Evolutionary conservation across 1,140 invertebrate species (phyloP), one percentile per base, ranked within the genome.

Genomic region (Hylyphantes graminicola): DNA sequence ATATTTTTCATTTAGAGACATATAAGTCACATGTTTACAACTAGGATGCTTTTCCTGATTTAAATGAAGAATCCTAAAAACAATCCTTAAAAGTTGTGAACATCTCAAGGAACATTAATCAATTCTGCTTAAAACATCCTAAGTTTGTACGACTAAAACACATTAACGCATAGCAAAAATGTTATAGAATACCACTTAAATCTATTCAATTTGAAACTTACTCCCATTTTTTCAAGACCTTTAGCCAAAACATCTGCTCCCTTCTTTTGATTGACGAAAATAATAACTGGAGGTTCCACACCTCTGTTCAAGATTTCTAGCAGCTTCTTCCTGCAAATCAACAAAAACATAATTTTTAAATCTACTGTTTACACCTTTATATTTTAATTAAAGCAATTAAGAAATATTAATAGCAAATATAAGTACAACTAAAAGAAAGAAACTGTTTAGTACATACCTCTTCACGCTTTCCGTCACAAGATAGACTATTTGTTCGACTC

Each of bases 221-320:
- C 93, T 12, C 97, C 96, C 87, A 99, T 92, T 91, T 99, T 99
- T 89, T 99, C 97, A 87, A 99, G 91, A 64, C 97, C 96, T 90
- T 97, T 97, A 55, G 97, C 97, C 89, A 99, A 91, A 0, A 99
- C 94, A 91, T 99, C 98, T 0, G 97, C 98, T 86, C 98, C 98
- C 91, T 99, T 99, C 93, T 99, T 99, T 91, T 99, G 98, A 90
- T 99, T 99, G 86, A 99, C 98, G 89, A 99, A 99, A 88, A 99
- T 99, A 88, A 99, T 99, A 74, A 99, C 95, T 2, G 98, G 98
- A 5, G 97, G 97, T 67, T 90, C 88, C 89, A 97, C 96, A 10
- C 95, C 95, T 80, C 94, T 68, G 68, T 90, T 88, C n/a, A 93
- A 88, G 21, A 93, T 90, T 67, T 90, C 89, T 63, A 93, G 76